phyloP scores from a whole-genome alignment of 2,113 vertebrate genomes.

The human (Homo sapiens) region GRCh38 chr7:22037501-22038000 shows the following conservation, averaged over 20 bases:
- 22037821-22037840: not conserved
- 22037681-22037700: not conserved
- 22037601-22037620: not conserved
- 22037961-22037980: not conserved
- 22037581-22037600: not conserved
- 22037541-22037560: not conserved
- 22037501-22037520: not conserved
- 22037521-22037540: not conserved
- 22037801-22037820: not conserved
- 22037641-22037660: not conserved
- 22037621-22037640: not conserved
- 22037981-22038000: not conserved
- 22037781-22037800: constrained; percentile 11
- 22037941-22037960: not conserved
- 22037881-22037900: not conserved
- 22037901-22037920: not conserved
- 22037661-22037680: not conserved
- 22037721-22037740: not conserved
- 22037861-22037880: not conserved
- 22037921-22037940: not conserved
- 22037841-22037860: not conserved
- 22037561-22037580: not conserved
- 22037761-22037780: not conserved
- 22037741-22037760: not conserved
- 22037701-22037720: not conserved